A percentile compares a stretch with the other conserved stretches of the same genome.
Conservation (phyloP, 1,140 invertebrate genomes). For the Harlomillsia oculata region DNA sequence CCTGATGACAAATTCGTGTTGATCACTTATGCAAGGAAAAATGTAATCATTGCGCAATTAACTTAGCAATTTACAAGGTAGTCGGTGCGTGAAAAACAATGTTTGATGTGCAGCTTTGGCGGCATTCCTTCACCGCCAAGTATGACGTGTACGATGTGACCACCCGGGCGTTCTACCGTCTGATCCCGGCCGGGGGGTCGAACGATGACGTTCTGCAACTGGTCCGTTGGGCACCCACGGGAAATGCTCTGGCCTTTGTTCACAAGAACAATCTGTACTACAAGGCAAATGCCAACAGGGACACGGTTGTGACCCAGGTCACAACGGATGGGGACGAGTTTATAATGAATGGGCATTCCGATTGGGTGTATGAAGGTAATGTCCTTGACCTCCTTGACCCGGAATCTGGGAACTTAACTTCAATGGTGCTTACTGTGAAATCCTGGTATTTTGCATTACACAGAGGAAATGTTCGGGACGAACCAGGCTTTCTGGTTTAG, state of each 20-base stretch:
- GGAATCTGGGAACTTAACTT: no score
- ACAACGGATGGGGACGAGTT: neutral
- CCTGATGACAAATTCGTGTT: neutral
- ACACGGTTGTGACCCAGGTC: neutral
- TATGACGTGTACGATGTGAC: neutral
- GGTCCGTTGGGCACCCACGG: conserved; percentile 59
- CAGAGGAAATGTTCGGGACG: conserved; percentile 81
- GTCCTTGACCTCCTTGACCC: no score
- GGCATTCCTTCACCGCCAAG: neutral
- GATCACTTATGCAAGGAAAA: neutral
- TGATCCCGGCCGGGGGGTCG: neutral
- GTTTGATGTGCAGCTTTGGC: neutral
- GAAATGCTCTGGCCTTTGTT: conserved; percentile 64
- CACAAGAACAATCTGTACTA: conserved; percentile 75
- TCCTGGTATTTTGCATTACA: no score
- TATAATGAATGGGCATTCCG: conserved; percentile 69
- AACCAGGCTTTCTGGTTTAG: conserved; percentile 85
- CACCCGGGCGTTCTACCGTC: neutral
- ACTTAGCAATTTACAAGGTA: no score
- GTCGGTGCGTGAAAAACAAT: no score
- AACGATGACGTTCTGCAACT: conserved; percentile 48
- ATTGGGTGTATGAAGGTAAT: conserved; percentile 71
- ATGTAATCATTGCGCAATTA: conserved; percentile 2
- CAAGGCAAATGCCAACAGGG: conserved; percentile 38
- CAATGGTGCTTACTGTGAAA: no score